Evolutionary conservation across 2,797 vertebrate species (phyloP).

Genomic region (Oceanodroma leucorhoa): DNA sequence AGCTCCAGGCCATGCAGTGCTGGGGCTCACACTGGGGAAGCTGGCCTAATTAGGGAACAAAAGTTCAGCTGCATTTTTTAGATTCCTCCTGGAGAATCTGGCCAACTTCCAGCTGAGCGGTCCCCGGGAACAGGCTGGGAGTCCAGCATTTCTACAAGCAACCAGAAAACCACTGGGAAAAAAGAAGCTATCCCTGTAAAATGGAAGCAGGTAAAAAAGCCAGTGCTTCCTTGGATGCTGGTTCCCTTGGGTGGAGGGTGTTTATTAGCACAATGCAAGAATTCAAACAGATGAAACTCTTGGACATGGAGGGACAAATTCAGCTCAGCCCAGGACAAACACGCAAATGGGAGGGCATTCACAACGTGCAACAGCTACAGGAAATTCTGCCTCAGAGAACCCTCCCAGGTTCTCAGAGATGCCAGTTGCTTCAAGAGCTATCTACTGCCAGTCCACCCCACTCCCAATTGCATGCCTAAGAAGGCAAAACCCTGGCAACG

Average conservation of each 20-base stretch:
- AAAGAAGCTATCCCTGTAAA: not conserved
- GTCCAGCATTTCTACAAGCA: slow-evolving; percentile 49
- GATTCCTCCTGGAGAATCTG: slow-evolving; percentile 79
- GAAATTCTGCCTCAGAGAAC: slow-evolving; percentile 1
- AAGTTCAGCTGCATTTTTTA: slow-evolving; percentile 85
- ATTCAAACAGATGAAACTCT: not conserved
- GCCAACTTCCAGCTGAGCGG: slow-evolving; percentile 67
- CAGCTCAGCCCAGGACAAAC: not conserved
- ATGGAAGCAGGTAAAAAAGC: not conserved
- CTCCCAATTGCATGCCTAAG: not conserved
- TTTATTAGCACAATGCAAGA: not conserved
- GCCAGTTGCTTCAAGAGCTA: not conserved
- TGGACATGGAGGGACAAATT: not conserved
- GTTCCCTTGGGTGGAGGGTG: not conserved
- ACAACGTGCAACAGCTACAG: not conserved
- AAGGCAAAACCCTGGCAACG: not conserved
- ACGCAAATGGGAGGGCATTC: not conserved
- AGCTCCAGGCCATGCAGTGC: slow-evolving; percentile 52
- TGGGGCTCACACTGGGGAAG: slow-evolving; percentile 76
- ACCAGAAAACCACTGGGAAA: slow-evolving; percentile 13
- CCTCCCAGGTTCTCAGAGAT: slow-evolving; percentile 7
- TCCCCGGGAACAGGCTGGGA: slow-evolving; percentile 67
- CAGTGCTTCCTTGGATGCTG: not conserved
- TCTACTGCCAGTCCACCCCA: not conserved
- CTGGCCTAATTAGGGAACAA: slow-evolving; percentile 96